phyloP scores from a whole-genome alignment of 37 sponge, comb jelly and placozoan species.

The Beroe ovata region DNA sequence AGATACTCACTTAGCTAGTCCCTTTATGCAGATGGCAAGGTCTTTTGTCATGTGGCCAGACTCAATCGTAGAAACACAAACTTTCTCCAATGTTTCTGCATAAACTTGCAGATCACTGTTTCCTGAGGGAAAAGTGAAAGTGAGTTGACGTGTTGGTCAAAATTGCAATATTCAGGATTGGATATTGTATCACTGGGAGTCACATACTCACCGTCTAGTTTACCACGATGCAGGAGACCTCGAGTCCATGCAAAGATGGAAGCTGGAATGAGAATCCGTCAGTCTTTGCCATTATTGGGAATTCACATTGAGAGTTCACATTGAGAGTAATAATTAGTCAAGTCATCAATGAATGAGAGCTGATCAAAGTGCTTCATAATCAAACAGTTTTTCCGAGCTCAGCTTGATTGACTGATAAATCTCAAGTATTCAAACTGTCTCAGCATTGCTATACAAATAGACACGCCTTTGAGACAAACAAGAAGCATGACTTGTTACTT shows the following conservation, averaged over 20 bases:
- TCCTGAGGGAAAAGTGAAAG: slow-evolving; percentile 64
- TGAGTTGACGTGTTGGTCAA: too few relatives aligned
- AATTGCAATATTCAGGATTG: neutral
- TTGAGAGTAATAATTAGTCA: too few relatives aligned
- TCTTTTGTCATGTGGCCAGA: slow-evolving; percentile 95
- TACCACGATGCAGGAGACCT: slow-evolving; percentile 87
- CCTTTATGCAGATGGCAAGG: slow-evolving; percentile 88
- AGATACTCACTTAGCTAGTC: slow-evolving; percentile 67
- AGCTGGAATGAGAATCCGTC: slow-evolving; percentile 74
- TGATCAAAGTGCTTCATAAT: too few relatives aligned
- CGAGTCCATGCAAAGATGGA: slow-evolving; percentile 96
- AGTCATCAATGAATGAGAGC: too few relatives aligned
- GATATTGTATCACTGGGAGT: neutral
- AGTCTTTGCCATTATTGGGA: too few relatives aligned
- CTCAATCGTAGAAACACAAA: slow-evolving; percentile 90
- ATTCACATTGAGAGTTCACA: too few relatives aligned
- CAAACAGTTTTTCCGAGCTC: too few relatives aligned
- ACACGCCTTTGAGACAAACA: too few relatives aligned
- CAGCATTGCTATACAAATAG: too few relatives aligned
- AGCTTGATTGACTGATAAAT: too few relatives aligned
- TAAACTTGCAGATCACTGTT: slow-evolving; percentile 74
- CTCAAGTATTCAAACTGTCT: too few relatives aligned
- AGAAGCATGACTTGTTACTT: too few relatives aligned
- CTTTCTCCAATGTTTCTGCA: slow-evolving; percentile 77
- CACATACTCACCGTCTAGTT: slow-evolving; percentile 79